These are phyloP conservation scores for Eurosta solidaginis DNA, from an alignment of 1,140 invertebrate species.

Conservation along the genomic window DNA sequence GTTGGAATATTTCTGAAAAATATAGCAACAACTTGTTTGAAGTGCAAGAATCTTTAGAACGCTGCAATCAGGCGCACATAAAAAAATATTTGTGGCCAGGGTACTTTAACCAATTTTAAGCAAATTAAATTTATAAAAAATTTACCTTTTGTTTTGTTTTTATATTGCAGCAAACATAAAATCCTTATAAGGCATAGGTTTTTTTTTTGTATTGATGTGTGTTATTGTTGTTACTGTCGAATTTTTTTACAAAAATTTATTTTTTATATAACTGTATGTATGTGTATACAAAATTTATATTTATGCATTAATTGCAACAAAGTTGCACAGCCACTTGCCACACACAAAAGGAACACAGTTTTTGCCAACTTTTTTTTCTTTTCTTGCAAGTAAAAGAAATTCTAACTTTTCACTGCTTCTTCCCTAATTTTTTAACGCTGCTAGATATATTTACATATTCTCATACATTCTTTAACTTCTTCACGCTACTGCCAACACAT, in stretches of 20 bases:
- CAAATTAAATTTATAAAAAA: too few species aligned
- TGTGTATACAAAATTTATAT: background rate
- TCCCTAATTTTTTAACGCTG: too few species aligned
- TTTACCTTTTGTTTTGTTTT: background rate
- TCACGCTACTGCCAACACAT: background rate
- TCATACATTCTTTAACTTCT: background rate
- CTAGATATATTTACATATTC: background rate
- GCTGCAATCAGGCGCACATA: too few species aligned
- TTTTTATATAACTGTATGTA: background rate
- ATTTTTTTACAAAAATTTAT: background rate
- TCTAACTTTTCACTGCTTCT: background rate
- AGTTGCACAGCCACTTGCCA: background rate
- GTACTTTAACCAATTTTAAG: too few species aligned
- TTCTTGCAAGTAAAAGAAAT: background rate
- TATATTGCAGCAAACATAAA: background rate
- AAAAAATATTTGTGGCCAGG: too few species aligned
- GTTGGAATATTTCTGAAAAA: background rate
- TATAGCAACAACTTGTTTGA: background rate
- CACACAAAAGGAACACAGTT: too few species aligned
- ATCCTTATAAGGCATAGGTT: background rate
- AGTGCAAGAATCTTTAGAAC: background rate
- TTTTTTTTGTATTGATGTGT: background rate
- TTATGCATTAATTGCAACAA: background rate
- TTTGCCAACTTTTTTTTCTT: too few species aligned
- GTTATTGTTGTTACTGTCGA: background rate